Conservation (phyloP, 1,140 invertebrate species). For the Chironomus striatipennis region DNA sequence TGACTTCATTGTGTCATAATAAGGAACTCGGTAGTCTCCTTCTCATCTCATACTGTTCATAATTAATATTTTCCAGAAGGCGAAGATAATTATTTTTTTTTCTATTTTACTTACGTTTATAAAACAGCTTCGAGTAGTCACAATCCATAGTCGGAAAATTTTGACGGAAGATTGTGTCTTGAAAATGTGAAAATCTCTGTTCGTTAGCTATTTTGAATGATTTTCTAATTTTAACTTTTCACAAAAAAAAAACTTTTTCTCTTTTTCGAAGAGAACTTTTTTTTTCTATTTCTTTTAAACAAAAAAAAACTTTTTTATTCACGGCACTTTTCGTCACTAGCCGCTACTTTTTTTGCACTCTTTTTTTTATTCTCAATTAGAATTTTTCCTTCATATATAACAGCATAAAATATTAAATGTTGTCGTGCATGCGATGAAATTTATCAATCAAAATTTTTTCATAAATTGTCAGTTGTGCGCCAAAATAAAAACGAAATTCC, state of each 20-base stretch:
- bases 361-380: not conserved
- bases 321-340: not conserved
- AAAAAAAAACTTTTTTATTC: not conserved
- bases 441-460: too few relatives aligned
- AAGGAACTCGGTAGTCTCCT: not conserved
- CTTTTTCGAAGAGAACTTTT: not conserved
- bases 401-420: not conserved
- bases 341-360: not conserved
- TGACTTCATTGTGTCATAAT: not conserved
- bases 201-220: conserved; percentile 23
- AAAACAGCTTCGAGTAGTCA: conserved; percentile 23
- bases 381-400: not conserved
- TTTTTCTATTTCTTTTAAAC: not conserved
- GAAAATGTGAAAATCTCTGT: conserved; percentile 23
- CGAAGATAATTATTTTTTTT: not conserved
- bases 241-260: conserved; percentile 20
- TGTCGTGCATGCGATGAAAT: not conserved
- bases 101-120: conserved; percentile 18
- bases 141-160: conserved; percentile 19
- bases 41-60: too few relatives aligned
- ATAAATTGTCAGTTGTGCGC: too few relatives aligned
- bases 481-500: too few relatives aligned
- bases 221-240: conserved; percentile 21
- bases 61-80: not conserved
- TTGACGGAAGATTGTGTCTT: conserved; percentile 22